Evolutionary conservation across 1,140 invertebrate species (phyloP).

Genomic region (Camponotus floridanus): DNA sequence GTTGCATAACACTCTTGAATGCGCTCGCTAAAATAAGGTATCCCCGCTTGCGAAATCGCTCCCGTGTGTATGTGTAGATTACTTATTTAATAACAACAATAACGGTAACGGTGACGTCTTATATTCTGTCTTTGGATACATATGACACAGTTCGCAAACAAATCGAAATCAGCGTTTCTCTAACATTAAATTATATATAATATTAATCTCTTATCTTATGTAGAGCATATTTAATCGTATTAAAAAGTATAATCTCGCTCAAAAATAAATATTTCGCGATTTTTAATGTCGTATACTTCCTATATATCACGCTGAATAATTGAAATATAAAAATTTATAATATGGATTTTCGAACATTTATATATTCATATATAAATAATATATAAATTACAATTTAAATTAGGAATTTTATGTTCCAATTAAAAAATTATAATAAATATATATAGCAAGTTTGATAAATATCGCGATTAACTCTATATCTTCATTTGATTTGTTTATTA

Average conservation of each 20-base stretch:
- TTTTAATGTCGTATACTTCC: background rate
- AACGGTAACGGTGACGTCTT: conserved; percentile 50
- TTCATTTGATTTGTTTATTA: background rate
- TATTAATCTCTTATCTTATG: background rate
- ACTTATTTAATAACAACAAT: conserved; percentile 60
- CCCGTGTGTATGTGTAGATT: conserved; percentile 54
- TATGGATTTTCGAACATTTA: no score
- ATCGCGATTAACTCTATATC: background rate
- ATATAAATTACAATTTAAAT: conserved; percentile 4
- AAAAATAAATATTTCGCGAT: conserved; percentile 9
- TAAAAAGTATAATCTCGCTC: conserved; percentile 1
- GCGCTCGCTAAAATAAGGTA: conserved; percentile 59
- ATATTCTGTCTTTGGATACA: conserved; percentile 60
- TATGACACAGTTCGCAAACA: conserved; percentile 29
- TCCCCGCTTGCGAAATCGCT: conserved; percentile 55
- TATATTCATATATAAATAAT: background rate
- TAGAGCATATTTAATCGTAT: no score
- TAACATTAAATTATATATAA: background rate
- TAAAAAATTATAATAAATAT: conserved; percentile 22
- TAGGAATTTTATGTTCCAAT: background rate
- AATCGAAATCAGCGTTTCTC: conserved; percentile 51
- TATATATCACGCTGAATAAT: background rate
- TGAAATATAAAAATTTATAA: background rate
- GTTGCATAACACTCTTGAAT: conserved; percentile 62
- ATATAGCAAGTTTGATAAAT: background rate